Conservation (phyloP, 37 sponge, comb jelly and placozoan species). For the Petrosia ficiformis region DNA sequence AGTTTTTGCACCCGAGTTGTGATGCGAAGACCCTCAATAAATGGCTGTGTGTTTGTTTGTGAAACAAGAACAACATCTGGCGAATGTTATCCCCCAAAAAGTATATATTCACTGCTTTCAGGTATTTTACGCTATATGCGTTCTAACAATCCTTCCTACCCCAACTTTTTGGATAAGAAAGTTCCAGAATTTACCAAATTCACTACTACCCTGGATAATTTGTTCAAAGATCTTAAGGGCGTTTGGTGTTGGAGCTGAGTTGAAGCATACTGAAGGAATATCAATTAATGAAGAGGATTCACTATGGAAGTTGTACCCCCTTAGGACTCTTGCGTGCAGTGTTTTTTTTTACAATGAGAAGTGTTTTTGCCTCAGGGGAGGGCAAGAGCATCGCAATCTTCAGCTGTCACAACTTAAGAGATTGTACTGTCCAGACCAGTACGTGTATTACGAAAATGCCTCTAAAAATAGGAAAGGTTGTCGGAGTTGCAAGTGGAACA, state of each 20-base stretch:
- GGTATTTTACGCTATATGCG: neutral
- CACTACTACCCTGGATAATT: neutral
- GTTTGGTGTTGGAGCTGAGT: slow-evolving; percentile 1
- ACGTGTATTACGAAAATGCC: too few species aligned
- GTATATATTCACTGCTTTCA: too few species aligned
- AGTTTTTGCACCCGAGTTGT: too few species aligned
- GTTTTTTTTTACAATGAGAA: slow-evolving; percentile 11
- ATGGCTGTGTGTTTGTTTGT: too few species aligned
- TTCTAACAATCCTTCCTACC: neutral
- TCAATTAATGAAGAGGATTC: neutral
- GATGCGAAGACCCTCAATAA: too few species aligned
- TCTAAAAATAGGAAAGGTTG: too few species aligned
- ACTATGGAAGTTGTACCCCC: neutral
- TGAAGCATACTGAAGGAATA: neutral
- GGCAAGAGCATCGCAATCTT: too few species aligned
- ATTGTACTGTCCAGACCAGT: too few species aligned
- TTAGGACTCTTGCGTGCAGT: too few species aligned
- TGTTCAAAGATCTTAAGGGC: neutral
- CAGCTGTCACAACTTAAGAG: too few species aligned
- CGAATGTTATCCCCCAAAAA: too few species aligned
- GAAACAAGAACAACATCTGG: too few species aligned
- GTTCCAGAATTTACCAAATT: neutral
- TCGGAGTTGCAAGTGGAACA: neutral
- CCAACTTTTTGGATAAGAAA: slow-evolving; percentile 11
- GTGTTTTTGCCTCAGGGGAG: neutral